Base-by-base conservation (phyloP, 2,888 invertebrate species). In the Cataglyphis altisquamis region DNA sequence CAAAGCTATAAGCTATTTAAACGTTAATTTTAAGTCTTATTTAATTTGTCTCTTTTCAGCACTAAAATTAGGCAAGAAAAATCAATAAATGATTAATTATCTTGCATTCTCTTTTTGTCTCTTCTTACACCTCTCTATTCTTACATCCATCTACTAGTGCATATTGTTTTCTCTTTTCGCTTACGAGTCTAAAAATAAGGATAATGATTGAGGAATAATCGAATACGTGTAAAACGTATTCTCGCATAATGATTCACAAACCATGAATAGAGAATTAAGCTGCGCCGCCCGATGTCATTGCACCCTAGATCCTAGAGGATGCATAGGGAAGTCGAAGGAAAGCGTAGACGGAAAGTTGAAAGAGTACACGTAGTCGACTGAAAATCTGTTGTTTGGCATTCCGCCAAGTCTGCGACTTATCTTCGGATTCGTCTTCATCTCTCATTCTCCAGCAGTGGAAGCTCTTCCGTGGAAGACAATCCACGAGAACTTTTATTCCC, bases 321-420 rank as follows among this genome's bases (percentile, higher is more conserved):
- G 83, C 75, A 45, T 68, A 82, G 86, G 67, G 55, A 21, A 52
- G 81, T 80, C 83, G 86, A 88, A 82, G 83, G 85, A 87, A 84
- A 81, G 82, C 77, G 82, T 82, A 82, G 85, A 88, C 83, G 87
- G 55, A 90, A 90, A 90, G 86, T 86, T 87, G 87, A 78, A 82
- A 78, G 52, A 52, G 89, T 90, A 91, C 91, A 90, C 91, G 89
- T 88, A 92, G 87, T 90, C 90, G 92, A 89, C 89, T 90, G 90
- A 92, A 91, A 92, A 92, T 91, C 87, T 88, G 72, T 45, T 84
- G 75, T 73, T 87, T 92, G 92, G 92, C 92, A 74, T 68, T 57
- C 67, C 64, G 91, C 92, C 92, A 92, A 90, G 89, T 91, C 87
- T 86, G 86, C 77, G 83, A 82, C 88, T 88, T 81, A 88, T 91